phyloP scores from a whole-genome alignment of 2,113 vertebrate genomes.

The Psittacula cyanocephala region DNA sequence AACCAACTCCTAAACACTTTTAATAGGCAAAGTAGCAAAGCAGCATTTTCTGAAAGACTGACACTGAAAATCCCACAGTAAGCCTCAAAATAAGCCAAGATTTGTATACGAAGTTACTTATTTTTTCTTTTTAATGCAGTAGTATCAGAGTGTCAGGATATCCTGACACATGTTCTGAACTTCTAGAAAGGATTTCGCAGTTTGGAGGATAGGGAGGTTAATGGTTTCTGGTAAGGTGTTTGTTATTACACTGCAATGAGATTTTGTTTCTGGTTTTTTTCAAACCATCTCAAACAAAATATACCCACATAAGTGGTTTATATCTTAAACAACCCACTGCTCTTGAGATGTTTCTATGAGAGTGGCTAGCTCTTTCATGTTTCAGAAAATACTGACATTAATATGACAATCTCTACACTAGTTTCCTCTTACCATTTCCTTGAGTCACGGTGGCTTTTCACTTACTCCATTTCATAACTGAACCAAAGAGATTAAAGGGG shows the following conservation, averaged over 20 bases:
- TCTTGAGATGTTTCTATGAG: background rate
- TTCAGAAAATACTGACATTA: background rate
- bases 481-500: background rate
- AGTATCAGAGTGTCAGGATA: background rate
- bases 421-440: background rate
- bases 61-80: background rate
- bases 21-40: conserved; percentile 10
- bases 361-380: background rate
- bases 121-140: background rate
- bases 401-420: background rate
- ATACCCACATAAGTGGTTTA: accelerated
- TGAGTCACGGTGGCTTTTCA: background rate
- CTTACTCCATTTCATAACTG: background rate
- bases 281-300: background rate
- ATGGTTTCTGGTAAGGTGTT: background rate
- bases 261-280: background rate
- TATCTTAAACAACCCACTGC: background rate
- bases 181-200: background rate
- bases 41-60: conserved; percentile 3
- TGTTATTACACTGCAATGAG: background rate
- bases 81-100: background rate
- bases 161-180: background rate
- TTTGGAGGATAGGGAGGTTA: background rate
- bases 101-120: background rate
- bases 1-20: background rate